These are phyloP conservation scores for Lathamus discolor DNA, from an alignment of 2,113 vertebrate species.

Conservation along the genomic window DNA sequence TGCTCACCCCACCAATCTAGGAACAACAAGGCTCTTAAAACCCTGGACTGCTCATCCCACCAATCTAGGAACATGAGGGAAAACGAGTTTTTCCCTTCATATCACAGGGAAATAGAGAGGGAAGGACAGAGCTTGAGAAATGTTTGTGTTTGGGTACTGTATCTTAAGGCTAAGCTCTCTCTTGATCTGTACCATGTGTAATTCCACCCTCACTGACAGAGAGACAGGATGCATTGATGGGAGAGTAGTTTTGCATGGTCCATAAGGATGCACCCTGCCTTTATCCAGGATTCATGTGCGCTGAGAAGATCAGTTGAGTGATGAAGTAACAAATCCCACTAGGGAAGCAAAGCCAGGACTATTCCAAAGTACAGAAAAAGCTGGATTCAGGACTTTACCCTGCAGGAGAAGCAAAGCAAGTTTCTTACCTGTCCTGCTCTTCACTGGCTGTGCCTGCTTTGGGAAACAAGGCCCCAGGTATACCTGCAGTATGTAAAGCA, in stretches of 20 bases:
- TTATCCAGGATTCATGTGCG: not conserved
- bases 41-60: not conserved
- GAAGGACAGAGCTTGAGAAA: not conserved
- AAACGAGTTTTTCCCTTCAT: fast-evolving
- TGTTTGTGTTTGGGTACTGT: not conserved
- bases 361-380: not conserved
- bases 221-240: not conserved
- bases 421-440: not conserved
- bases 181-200: fast-evolving
- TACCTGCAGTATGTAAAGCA: not conserved
- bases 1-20: not conserved
- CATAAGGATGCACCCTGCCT: not conserved
- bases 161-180: not conserved
- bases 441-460: not conserved
- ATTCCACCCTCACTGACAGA: not conserved
- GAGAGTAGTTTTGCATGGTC: not conserved
- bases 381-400: not conserved
- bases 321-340: not conserved
- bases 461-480: not conserved
- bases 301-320: not conserved
- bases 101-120: not conserved
- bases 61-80: not conserved
- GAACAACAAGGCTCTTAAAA: not conserved
- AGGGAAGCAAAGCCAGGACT: not conserved
- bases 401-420: not conserved